These are phyloP conservation scores for Corydoras sp. DNA, from an alignment of 2,113 vertebrate genomes.

Conservation along the genomic window DNA sequence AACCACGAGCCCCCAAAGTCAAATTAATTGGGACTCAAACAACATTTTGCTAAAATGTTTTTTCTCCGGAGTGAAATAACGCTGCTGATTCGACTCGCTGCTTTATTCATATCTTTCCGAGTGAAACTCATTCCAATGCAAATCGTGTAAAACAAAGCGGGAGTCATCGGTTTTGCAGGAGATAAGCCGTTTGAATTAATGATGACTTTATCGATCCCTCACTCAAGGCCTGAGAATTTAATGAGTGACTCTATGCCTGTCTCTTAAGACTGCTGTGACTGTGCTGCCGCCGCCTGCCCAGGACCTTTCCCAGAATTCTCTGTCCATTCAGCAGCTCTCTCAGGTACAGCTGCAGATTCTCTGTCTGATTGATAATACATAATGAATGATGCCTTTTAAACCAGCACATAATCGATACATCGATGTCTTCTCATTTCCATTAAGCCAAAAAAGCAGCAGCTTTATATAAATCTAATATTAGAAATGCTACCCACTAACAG, in stretches of 20 bases:
- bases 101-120: too few relatives aligned
- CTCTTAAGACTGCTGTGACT: constrained; percentile 40
- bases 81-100: too few relatives aligned
- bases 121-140: too few relatives aligned
- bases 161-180: constrained; percentile 32
- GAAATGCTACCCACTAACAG: neutral
- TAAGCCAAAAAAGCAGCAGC: neutral
- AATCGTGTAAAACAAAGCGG: too few relatives aligned
- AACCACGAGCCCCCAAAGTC: neutral
- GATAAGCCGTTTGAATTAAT: constrained; percentile 59
- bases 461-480: neutral
- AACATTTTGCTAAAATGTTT: constrained; percentile 3
- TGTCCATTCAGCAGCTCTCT: constrained; percentile 66
- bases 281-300: constrained; percentile 29
- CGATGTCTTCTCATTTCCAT: too few relatives aligned
- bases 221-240: constrained; percentile 27
- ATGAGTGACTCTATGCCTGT: constrained; percentile 31
- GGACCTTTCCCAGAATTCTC: constrained; percentile 49
- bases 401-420: neutral
- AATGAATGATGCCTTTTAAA: neutral
- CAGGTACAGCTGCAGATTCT: constrained; percentile 65
- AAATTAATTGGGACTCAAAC: constrained; percentile 61
- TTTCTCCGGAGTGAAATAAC: neutral
- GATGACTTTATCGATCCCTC: constrained; percentile 59
- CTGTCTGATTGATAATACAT: constrained; percentile 3